phyloP scores from a whole-genome alignment of 1,140 invertebrate species.

The Globodera ellingtonae region DNA sequence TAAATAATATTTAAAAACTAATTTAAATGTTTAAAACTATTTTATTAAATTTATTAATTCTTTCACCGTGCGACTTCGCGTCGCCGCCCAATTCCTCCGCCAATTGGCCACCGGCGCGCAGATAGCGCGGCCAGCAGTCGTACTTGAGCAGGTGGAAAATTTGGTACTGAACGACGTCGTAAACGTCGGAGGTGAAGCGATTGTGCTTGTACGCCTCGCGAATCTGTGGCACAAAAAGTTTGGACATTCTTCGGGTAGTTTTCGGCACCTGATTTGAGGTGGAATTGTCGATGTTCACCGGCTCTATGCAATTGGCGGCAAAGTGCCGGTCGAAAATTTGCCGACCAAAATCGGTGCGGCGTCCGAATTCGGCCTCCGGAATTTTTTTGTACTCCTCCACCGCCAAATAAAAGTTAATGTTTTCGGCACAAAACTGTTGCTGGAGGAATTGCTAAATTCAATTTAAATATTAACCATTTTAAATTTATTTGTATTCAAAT shows the following conservation, averaged over 20 bases:
- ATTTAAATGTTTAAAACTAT: neutral
- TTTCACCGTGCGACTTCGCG: slow-evolving; percentile 17
- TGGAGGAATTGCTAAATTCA: slow-evolving; percentile 58
- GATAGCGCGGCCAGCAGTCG: slow-evolving; percentile 62
- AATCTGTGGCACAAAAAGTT: slow-evolving; percentile 23
- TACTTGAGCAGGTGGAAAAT: slow-evolving; percentile 64
- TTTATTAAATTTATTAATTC: neutral
- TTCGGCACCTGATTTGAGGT: slow-evolving; percentile 47
- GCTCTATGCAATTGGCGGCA: slow-evolving; percentile 59
- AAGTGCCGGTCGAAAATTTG: slow-evolving; percentile 63
- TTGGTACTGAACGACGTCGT: slow-evolving; percentile 61
- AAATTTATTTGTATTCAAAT: slow-evolving; percentile 5
- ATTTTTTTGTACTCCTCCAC: slow-evolving; percentile 61
- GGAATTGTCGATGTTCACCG: slow-evolving; percentile 63
- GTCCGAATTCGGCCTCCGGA: slow-evolving; percentile 41
- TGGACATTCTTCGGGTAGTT: no score
- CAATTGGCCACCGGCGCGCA: slow-evolving; percentile 54
- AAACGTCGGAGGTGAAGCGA: slow-evolving; percentile 51
- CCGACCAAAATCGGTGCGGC: slow-evolving; percentile 27
- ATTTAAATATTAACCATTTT: neutral
- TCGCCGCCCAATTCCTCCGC: slow-evolving; percentile 40
- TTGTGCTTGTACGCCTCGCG: slow-evolving; percentile 52
- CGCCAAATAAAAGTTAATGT: slow-evolving; percentile 63
- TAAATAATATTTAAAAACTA: no score
- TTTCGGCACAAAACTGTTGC: slow-evolving; percentile 63